Percentiles rank a stretch among this genome's conserved stretches.
Conservation (phyloP, 2,797 vertebrate genomes). For the Melanotaenia boesemani region DNA sequence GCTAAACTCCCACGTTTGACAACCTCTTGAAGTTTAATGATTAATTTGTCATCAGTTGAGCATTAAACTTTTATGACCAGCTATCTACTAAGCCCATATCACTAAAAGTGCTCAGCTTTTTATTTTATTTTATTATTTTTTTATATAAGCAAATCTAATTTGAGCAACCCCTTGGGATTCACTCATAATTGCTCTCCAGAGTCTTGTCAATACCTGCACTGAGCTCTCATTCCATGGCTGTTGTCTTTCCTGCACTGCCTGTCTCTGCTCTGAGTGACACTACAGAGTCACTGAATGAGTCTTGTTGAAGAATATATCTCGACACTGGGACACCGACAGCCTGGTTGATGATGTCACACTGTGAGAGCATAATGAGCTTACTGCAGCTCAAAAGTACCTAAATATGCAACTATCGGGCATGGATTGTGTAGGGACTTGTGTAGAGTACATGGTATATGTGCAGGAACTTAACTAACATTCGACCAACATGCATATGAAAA, state of each 20-base stretch:
- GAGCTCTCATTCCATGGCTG: slow-evolving; percentile 60
- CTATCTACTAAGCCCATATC: slow-evolving; percentile 21
- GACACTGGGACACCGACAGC: slow-evolving; percentile 50
- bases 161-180: slow-evolving; percentile 45
- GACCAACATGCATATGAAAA: slow-evolving; percentile 40
- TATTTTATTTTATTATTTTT: slow-evolving; percentile 20
- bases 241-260: slow-evolving; percentile 54
- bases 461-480: slow-evolving; percentile 29
- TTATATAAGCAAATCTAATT: slow-evolving; percentile 50
- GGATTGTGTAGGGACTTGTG: slow-evolving; percentile 14
- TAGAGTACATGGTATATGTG: slow-evolving; percentile 9
- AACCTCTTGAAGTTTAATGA: slow-evolving; percentile 43
- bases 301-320: slow-evolving; percentile 47
- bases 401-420: slow-evolving; percentile 8
- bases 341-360: slow-evolving; percentile 62
- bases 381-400: slow-evolving; percentile 28
- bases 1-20: slow-evolving; percentile 45
- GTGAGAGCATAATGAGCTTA: slow-evolving; percentile 49
- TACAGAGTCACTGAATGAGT: slow-evolving; percentile 53
- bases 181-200: slow-evolving; percentile 62
- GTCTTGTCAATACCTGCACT: slow-evolving; percentile 57
- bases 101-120: slow-evolving; percentile 23
- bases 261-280: slow-evolving; percentile 68
- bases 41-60: slow-evolving; percentile 51
- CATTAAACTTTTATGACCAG: slow-evolving; percentile 36